Conservation (phyloP, 2,113 vertebrate species). For the Cricetomys ansorgei region DNA sequence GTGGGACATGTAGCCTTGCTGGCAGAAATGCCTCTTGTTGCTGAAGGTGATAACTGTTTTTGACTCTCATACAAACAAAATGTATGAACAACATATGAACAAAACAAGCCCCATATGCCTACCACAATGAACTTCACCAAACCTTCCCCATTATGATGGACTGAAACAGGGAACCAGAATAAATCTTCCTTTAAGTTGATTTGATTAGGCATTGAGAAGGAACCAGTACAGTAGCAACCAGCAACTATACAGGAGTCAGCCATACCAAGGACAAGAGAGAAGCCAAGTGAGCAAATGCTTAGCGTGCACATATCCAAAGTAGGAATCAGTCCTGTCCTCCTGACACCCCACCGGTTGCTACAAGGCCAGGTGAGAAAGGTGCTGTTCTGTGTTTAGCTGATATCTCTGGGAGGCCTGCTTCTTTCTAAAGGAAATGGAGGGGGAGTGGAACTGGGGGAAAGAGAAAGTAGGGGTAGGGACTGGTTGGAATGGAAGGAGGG, state of each 20-base stretch:
- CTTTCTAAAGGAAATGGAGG: no score
- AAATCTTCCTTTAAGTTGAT: background rate
- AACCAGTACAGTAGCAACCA: background rate
- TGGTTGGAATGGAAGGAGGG: no score
- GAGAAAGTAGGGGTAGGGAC: no score
- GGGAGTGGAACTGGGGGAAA: no score
- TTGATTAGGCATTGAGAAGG: background rate
- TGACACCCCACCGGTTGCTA: fast-evolving
- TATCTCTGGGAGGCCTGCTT: no score
- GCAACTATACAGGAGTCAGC: background rate
- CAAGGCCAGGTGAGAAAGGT: background rate
- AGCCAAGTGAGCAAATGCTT: background rate
- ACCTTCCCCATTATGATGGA: background rate
- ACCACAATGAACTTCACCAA: background rate
- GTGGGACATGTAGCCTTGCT: background rate
- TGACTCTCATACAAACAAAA: no score
- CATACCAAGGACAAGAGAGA: background rate
- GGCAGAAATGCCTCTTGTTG: background rate
- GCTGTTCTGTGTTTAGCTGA: no score
- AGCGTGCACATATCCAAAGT: background rate
- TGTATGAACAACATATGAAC: background rate
- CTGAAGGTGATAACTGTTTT: background rate
- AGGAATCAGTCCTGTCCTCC: background rate
- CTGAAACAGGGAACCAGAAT: background rate
- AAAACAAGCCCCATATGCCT: background rate